Base-by-base conservation (phyloP, 2,888 invertebrate species). In the Marronus borbonicus region DNA sequence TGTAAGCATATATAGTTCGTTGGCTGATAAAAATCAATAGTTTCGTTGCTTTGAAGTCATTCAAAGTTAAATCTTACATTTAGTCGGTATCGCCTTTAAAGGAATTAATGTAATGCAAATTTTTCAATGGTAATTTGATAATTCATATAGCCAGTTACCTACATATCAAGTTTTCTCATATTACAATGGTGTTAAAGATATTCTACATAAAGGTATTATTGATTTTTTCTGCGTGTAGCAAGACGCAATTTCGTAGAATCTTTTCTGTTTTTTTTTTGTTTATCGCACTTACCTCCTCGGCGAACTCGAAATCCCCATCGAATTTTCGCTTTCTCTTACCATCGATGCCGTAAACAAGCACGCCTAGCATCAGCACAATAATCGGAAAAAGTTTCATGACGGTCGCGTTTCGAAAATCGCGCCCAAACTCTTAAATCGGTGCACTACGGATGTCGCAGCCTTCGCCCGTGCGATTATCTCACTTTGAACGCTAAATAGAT, bases 281-380 rank as follows among this genome's bases (percentile, higher is more conserved):
- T 44, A 8, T 44, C 12, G 2, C 12, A 84, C 89, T 91, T 90
- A 94, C 94, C 93, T 94, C 94, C 89, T 94, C 94, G 86, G 93
- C 94, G 87, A 94, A 94, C 87, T 94, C 94, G 87, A 94, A 94
- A 88, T 94, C 94, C 80, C 93, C 94, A 86, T 94, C 93, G 87
- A 93, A 93, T 89, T 94, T 94, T 87, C 93, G 91, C 89, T 93
- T 93, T 88, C 93, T 91, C 84, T 90, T 90, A 72, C 89, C 90
- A 80, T 90, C 90, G 82, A 86, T 86, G 80, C 88, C 83, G 77
- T 85, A 84, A 79, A 86, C 87, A 79, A 89, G 83, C 80, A 88
- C 87, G 82, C 89, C 85, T 77, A 88, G 80, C 82, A 86, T 84
- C 82, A 86, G 84, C 83, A 90, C 84, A 82, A 88, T 85, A 80